Conservation (phyloP, 2,113 vertebrate genomes). For the Apistogramma diplotaenia region DNA sequence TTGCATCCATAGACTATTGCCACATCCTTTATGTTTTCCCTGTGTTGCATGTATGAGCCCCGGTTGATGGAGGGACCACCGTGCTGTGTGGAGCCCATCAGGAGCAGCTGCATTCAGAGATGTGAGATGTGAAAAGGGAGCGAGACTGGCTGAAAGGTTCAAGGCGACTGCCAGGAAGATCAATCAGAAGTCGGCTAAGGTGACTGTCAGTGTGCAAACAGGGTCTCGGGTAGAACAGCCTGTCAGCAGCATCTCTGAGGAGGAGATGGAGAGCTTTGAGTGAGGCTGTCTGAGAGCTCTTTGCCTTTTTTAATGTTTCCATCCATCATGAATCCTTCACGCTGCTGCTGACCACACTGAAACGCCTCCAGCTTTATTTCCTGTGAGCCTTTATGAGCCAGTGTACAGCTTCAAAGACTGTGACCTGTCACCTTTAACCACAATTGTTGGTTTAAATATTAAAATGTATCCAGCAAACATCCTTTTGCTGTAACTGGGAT, state of each 20-base stretch:
- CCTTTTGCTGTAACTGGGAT: not conserved
- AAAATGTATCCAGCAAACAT: not conserved
- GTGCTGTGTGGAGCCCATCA: conserved; percentile 51
- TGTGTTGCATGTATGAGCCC: conserved; percentile 16
- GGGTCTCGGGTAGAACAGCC: conserved; percentile 33
- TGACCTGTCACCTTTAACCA: not conserved
- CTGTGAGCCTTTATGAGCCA: not conserved
- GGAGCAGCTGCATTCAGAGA: conserved; percentile 33
- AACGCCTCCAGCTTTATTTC: not conserved
- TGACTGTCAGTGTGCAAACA: conserved; percentile 43
- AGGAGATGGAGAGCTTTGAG: conserved; percentile 10
- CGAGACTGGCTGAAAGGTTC: conserved; percentile 61
- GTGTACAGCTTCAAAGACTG: no score
- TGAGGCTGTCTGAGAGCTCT: not conserved
- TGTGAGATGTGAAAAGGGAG: conserved; percentile 45
- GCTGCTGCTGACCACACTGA: not conserved
- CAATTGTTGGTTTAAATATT: not conserved
- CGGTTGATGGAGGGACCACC: conserved; percentile 35
- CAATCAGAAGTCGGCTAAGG: conserved; percentile 55
- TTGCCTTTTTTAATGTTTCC: not conserved
- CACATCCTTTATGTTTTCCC: conserved; percentile 25
- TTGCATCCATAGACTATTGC: conserved; percentile 21
- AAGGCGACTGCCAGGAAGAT: conserved; percentile 65
- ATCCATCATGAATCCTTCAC: not conserved
- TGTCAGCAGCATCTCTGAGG: conserved; percentile 20